A percentile compares a stretch with the other conserved stretches of the same genome.
These are phyloP conservation scores for Aphelinus atriplicis DNA, from an alignment of 1,140 invertebrate genomes.

Conservation along the genomic window DNA sequence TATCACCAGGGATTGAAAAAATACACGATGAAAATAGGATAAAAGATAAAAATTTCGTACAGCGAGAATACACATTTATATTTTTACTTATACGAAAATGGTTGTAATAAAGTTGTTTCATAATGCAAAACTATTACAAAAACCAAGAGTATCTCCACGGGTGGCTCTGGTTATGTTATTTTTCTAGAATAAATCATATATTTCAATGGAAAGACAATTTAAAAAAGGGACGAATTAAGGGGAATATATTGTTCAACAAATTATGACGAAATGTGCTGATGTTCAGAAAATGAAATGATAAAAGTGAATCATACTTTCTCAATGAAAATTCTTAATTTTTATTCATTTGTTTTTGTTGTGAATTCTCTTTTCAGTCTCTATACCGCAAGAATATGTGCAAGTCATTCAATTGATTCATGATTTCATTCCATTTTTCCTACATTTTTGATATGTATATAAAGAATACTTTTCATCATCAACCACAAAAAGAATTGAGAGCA, in stretches of 20 bases:
- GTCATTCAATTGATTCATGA: too few species aligned
- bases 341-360: too few species aligned
- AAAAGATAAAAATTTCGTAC: conserved; percentile 41
- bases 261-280: conserved; percentile 36
- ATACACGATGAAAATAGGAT: background rate
- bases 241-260: conserved; percentile 24
- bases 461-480: too few species aligned
- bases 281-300: background rate
- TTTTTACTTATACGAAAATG: conserved; percentile 59
- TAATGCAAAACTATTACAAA: background rate
- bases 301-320: too few species aligned
- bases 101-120: conserved; percentile 52
- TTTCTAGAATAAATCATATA: conserved; percentile 59
- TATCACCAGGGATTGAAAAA: background rate
- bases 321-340: too few species aligned
- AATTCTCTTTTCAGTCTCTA: too few species aligned
- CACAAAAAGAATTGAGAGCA: too few species aligned
- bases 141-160: conserved; percentile 27
- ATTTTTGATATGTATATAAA: too few species aligned
- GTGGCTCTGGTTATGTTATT: conserved; percentile 51
- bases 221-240: conserved; percentile 2
- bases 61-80: conserved; percentile 50
- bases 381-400: too few species aligned
- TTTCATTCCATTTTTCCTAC: too few species aligned
- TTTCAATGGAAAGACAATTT: conserved; percentile 33